Evolutionary conservation across 2,888 invertebrate genomes (phyloP).

Genomic region (Trichopria drosophilae): DNA sequence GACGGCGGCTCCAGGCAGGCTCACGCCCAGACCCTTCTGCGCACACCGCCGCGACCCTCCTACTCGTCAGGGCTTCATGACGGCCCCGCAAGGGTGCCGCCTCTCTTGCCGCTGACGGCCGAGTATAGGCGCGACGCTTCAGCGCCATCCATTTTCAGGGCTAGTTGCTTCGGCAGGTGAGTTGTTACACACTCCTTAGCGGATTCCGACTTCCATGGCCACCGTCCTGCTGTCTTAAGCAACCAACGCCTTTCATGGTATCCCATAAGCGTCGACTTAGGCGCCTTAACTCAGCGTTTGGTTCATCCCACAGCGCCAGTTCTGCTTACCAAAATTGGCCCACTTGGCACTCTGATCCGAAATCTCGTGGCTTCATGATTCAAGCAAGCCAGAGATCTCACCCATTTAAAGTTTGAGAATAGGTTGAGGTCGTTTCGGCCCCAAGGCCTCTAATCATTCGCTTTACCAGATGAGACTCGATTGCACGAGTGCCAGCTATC

Average conservation of each 20-base stretch:
- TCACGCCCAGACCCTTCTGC: conserved; percentile 52
- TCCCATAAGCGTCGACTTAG: conserved; percentile 51
- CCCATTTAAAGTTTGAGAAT: conserved; percentile 78
- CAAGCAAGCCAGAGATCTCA: conserved; percentile 65
- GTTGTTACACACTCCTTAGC: conserved; percentile 60
- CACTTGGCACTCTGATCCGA: conserved; percentile 67
- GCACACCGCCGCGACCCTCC: conserved; percentile 56
- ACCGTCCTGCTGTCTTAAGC: conserved; percentile 69
- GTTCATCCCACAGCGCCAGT: conserved; percentile 79
- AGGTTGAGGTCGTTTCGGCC: conserved; percentile 72
- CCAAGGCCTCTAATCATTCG: conserved; percentile 74
- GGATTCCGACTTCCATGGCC: conserved; percentile 74
- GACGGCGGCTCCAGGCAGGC: conserved; percentile 56
- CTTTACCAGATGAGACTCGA: conserved; percentile 65
- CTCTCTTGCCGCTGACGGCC: conserved; percentile 29
- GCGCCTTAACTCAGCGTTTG: conserved; percentile 49
- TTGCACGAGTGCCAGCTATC: conserved; percentile 66
- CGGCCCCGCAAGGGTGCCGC: too few species aligned
- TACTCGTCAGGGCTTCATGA: conserved; percentile 41
- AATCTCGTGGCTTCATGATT: not conserved
- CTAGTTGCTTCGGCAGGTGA: conserved; percentile 38
- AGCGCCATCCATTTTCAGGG: conserved; percentile 29
- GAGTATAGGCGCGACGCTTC: conserved; percentile 24
- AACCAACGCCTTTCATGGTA: conserved; percentile 62
- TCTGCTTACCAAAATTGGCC: conserved; percentile 78